Percentiles rank a stretch among this genome's conserved stretches.
Conservation (phyloP, 2,797 vertebrate species). For the Hyperoplus lanceolatus region DNA sequence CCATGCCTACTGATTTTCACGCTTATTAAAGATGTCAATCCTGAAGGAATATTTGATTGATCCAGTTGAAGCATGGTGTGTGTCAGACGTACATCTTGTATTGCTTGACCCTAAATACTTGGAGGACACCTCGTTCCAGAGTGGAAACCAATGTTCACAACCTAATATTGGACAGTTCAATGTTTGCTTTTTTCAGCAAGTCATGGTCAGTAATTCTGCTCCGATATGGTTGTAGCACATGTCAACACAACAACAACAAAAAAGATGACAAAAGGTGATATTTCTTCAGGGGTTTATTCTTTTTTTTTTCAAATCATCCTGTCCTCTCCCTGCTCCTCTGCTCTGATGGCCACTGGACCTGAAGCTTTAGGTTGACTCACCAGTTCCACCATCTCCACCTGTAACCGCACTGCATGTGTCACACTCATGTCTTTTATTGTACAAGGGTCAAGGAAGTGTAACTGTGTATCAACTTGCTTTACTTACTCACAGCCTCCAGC, state of each 20-base stretch:
- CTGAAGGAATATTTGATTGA: neutral
- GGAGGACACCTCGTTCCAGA: neutral
- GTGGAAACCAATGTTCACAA: neutral
- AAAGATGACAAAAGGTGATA: too few relatives aligned
- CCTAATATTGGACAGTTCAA: neutral
- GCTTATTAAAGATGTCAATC: neutral
- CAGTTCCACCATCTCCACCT: conserved; percentile 1
- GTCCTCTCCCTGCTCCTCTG: neutral
- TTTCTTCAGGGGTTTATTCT: neutral
- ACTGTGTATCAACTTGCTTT: conserved; percentile 17
- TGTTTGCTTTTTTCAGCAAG: neutral
- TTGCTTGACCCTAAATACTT: neutral
- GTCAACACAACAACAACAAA: neutral
- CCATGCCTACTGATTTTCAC: too few relatives aligned
- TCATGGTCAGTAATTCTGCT: neutral
- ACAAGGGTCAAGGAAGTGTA: conserved; percentile 14
- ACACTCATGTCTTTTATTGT: neutral
- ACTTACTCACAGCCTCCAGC: conserved; percentile 25
- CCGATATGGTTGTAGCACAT: neutral
- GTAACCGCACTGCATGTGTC: conserved; percentile 1
- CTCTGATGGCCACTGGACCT: conserved; percentile 5
- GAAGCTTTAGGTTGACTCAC: conserved; percentile 3
- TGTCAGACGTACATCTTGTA: neutral
- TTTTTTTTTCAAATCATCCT: neutral
- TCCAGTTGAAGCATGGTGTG: neutral